Conservation (phyloP, 2,888 invertebrate genomes). For the Calliopum simillimum region DNA sequence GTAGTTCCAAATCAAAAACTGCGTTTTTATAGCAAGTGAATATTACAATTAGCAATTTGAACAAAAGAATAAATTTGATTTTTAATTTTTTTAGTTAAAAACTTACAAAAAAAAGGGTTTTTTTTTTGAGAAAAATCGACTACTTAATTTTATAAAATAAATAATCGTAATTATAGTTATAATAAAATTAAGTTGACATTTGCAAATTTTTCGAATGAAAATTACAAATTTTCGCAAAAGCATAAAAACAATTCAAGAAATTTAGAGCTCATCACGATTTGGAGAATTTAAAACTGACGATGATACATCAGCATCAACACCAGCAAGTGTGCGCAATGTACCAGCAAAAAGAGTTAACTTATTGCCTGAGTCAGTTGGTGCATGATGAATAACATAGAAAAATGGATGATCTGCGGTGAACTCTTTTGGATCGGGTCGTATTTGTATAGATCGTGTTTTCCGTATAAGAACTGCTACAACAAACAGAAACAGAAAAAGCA, state of each 20-base stretch:
- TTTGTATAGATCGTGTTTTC: constrained; percentile 22
- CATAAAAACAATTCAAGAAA: too few species aligned
- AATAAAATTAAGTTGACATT: too few species aligned
- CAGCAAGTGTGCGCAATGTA: constrained; percentile 1
- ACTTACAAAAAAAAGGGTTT: neutral
- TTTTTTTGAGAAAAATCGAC: neutral
- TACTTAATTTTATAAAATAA: neutral
- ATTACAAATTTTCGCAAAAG: too few species aligned
- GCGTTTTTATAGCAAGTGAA: too few species aligned
- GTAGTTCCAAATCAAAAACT: too few species aligned
- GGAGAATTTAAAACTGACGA: neutral
- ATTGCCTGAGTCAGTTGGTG: neutral
- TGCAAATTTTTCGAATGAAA: too few species aligned
- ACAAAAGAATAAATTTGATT: too few species aligned
- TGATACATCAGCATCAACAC: neutral
- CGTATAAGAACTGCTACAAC: constrained; percentile 15
- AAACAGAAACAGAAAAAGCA: too few species aligned
- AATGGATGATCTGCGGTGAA: constrained; percentile 61
- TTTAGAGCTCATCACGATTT: constrained; percentile 11
- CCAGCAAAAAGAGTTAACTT: constrained; percentile 4
- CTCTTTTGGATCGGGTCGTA: constrained; percentile 43
- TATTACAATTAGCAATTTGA: too few species aligned
- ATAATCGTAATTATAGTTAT: too few species aligned
- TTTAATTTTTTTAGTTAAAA: too few species aligned
- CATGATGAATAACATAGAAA: constrained; percentile 50